Conservation (phyloP, 2,113 vertebrate species). For the Oreocharis arfaki region DNA sequence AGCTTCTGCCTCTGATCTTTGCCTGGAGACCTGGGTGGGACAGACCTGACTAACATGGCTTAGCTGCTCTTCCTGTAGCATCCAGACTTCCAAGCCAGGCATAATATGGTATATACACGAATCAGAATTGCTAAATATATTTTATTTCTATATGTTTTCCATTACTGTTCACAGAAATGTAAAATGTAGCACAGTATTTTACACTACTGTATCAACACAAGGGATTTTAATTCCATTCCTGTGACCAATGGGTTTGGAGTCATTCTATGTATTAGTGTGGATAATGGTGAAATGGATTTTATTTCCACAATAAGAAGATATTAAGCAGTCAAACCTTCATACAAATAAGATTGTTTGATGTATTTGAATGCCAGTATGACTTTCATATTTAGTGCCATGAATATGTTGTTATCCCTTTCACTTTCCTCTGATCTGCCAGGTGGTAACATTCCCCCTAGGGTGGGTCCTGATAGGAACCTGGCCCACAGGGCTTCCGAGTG, state of each 20-base stretch:
- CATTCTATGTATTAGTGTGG: not conserved
- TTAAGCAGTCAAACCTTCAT: not conserved
- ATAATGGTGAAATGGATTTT: not conserved
- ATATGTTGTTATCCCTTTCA: not conserved
- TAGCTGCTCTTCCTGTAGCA: not conserved
- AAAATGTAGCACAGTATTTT: not conserved
- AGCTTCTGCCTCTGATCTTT: not conserved
- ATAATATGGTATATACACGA: no score
- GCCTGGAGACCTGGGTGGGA: not conserved
- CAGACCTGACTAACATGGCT: not conserved
- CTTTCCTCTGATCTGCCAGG: not conserved
- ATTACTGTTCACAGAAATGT: not conserved
- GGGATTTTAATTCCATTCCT: not conserved
- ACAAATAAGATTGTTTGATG: not conserved
- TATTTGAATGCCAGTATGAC: not conserved
- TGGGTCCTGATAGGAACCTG: not conserved
- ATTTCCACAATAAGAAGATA: not conserved
- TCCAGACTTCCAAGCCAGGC: not conserved
- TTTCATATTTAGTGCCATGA: not conserved
- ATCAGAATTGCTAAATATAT: not conserved
- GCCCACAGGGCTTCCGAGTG: rapidly evolving
- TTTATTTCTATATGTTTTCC: not conserved
- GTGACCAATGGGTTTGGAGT: not conserved
- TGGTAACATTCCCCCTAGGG: not conserved
- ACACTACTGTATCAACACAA: not conserved